Base-by-base conservation (phyloP, 92 coral and sea anemone genomes). In the Muricea muricata region DNA sequence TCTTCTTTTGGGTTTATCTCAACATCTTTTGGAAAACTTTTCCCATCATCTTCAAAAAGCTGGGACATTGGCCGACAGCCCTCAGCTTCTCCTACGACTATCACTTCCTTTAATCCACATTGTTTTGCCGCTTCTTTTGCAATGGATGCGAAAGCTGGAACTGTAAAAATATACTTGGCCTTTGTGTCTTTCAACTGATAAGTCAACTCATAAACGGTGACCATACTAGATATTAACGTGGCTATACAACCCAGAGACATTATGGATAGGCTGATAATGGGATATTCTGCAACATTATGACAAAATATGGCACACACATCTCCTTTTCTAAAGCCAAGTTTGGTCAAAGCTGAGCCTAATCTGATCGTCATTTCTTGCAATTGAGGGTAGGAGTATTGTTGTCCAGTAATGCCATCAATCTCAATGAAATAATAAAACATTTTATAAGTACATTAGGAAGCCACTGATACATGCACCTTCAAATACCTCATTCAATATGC, bases 31-130 rank as follows among this genome's bases (percentile, higher is more conserved):
- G 89, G 93, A 67, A 89, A 83, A 29, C 73, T 54, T 26, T 75
- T 89, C 58, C 93, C 94, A 33, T 88, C 91, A 56, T 91, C 89
- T 47, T 74, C 83, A 42, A 95, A 81, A 28, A 95, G 60, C 7
- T 42, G 66, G 58, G 93, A 82, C 32, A 91, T 78, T 28, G 98
- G 81, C 42, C 79, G 85, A 73, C 93, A 93, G 21, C 88, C 95
- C 28, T 91, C 90, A 41, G 93, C 97, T 28, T 95, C 97, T 12
- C 98, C 98, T 31, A 95, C 57, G 57, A 93, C 95, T 63, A 81
- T 85, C 26, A 95, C 87, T 24, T 91, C 92, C 3, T 82, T 87
- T 8, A 95, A 32, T 18, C 89, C 94, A 17, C 87, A 92, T n/a
- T n/a, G n/a, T n/a, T n/a, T n/a, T n/a, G n/a, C n/a, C n/a, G n/a